Evolutionary conservation across 1,140 invertebrate genomes (phyloP).

Genomic region (Drosophila parabipectinata): DNA sequence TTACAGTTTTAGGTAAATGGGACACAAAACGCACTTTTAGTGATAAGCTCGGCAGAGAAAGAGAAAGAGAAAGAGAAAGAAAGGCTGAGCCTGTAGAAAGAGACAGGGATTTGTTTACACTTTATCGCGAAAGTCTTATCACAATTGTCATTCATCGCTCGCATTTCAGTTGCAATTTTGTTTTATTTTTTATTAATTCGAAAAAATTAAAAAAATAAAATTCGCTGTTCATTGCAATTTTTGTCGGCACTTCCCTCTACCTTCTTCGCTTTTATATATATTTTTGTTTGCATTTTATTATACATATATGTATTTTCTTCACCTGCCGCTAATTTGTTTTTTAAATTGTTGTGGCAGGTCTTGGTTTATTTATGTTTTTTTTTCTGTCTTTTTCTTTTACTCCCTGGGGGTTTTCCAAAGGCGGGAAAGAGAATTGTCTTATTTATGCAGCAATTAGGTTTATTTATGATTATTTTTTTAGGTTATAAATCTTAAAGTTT

Average conservation of each 20-base stretch:
- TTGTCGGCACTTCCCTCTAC: slow-evolving; percentile 20
- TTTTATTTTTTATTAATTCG: slow-evolving; percentile 41
- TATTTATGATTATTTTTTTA: slow-evolving; percentile 54
- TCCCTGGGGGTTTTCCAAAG: slow-evolving; percentile 8
- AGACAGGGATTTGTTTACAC: neutral
- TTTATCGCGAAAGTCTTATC: slow-evolving; percentile 40
- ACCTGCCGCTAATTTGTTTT: slow-evolving; percentile 15
- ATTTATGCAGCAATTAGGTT: slow-evolving; percentile 59
- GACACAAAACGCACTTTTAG: slow-evolving; percentile 46
- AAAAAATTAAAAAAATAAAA: slow-evolving; percentile 14
- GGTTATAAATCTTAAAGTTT: slow-evolving; percentile 48
- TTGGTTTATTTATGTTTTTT: slow-evolving; percentile 39
- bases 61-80: slow-evolving; percentile 7
- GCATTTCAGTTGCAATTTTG: slow-evolving; percentile 26
- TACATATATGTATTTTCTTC: slow-evolving; percentile 29
- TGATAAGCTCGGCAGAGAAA: slow-evolving; percentile 16
- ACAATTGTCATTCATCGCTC: slow-evolving; percentile 1
- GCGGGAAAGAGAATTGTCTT: slow-evolving; percentile 16
- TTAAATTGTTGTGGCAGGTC: slow-evolving; percentile 71
- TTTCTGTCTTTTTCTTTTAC: slow-evolving; percentile 4
- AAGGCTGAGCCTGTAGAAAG: slow-evolving; percentile 5
- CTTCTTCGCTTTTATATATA: slow-evolving; percentile 20
- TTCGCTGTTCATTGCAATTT: slow-evolving; percentile 14
- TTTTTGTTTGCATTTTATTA: slow-evolving; percentile 41
- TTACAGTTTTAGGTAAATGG: slow-evolving; percentile 56